Evolutionary conservation across 2,797 vertebrate species (phyloP).

Genomic region (Champsocephalus esox): DNA sequence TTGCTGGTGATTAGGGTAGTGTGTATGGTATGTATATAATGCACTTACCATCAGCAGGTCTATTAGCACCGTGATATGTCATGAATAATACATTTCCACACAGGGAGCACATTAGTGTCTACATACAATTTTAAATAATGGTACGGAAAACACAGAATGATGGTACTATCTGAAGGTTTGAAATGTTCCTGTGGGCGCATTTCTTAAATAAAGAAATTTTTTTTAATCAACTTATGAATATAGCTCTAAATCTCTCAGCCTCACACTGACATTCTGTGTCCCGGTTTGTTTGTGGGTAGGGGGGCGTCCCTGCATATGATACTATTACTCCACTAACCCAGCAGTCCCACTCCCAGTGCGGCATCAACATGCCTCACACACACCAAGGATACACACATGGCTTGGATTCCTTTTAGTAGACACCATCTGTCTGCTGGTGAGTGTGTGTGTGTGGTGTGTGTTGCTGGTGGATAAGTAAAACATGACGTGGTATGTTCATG

Average conservation of each 20-base stretch:
- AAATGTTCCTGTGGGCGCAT: background rate
- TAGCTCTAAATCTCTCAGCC: slow-evolving; percentile 5
- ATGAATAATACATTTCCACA: slow-evolving; percentile 39
- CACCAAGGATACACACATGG: slow-evolving; percentile 24
- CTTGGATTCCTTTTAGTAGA: slow-evolving; percentile 30
- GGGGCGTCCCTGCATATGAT: slow-evolving; percentile 10
- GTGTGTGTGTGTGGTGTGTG: slow-evolving; percentile 1
- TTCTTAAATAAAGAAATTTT: slow-evolving; percentile 1
- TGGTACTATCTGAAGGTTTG: slow-evolving; percentile 4
- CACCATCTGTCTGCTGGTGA: slow-evolving; percentile 46
- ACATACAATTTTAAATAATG: slow-evolving; percentile 7
- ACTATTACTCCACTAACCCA: slow-evolving; percentile 57
- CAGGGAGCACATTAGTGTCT: background rate
- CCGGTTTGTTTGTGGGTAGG: slow-evolving; percentile 26
- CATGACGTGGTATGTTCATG: slow-evolving; percentile 8
- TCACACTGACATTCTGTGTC: slow-evolving; percentile 10
- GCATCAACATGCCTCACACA: slow-evolving; percentile 50
- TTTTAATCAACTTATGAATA: slow-evolving; percentile 25
- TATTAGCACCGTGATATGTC: slow-evolving; percentile 20
- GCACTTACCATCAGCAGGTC: background rate
- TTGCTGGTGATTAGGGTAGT: background rate
- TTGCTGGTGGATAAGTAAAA: slow-evolving; percentile 11
- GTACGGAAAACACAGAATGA: background rate
- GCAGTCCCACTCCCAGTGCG: slow-evolving; percentile 49
- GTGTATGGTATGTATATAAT: slow-evolving; percentile 15